Conservation (phyloP, 2,797 vertebrate genomes). For the Selene dorsalis region DNA sequence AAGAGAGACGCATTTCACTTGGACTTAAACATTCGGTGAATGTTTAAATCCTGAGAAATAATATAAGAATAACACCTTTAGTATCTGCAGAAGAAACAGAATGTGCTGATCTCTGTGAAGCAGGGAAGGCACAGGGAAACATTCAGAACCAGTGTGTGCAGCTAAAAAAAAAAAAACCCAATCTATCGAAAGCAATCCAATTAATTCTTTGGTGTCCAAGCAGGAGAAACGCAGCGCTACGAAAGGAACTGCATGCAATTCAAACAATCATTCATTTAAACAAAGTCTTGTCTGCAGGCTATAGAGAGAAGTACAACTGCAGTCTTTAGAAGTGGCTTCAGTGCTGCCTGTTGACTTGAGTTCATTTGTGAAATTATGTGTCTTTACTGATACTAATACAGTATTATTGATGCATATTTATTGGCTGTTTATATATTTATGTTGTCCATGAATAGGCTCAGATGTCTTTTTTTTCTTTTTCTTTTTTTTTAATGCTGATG, state of each 20-base stretch:
- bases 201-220: slow-evolving; percentile 46
- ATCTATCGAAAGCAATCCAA: slow-evolving; percentile 46
- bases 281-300: slow-evolving; percentile 49
- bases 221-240: slow-evolving; percentile 46
- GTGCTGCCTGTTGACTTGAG: slow-evolving; percentile 1
- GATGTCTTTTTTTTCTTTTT: neutral
- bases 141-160: neutral
- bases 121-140: neutral
- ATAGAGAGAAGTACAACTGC: slow-evolving; percentile 7
- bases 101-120: neutral
- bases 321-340: slow-evolving; percentile 12
- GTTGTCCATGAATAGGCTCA: neutral
- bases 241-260: slow-evolving; percentile 39
- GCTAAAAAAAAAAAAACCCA: slow-evolving; percentile 21
- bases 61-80: too few species aligned
- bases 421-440: neutral
- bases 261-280: slow-evolving; percentile 56
- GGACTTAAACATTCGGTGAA: too few species aligned
- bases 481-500: too few species aligned
- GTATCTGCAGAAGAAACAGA: neutral
- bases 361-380: neutral
- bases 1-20: neutral
- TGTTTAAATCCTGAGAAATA: too few species aligned
- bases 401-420: neutral
- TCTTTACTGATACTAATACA: neutral